Base-by-base conservation (phyloP, 2,113 vertebrate genomes). In the Trogon melanurus region DNA sequence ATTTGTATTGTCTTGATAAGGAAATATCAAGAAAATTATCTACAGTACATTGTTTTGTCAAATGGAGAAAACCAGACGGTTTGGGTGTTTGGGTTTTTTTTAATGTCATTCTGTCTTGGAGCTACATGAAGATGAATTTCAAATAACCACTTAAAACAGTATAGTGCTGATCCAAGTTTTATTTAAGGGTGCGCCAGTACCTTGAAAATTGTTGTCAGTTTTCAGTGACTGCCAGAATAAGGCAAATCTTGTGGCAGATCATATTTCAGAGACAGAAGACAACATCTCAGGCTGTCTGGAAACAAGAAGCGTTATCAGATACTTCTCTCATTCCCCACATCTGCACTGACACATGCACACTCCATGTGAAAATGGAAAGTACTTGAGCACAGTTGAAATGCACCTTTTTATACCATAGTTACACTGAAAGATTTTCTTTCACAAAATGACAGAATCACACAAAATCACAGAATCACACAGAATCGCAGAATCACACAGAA, bases 281-380 rank as follows among this genome's bases (percentile, higher is more conserved):
- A 67, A 27, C 5, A 45, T 38, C 34, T 91, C n/a, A 54, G 25
- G 9, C 25, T 85, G 16, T 56, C 29, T 51, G 90, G 54, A 58
- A 76, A 20, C 30, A 48, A 48, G 41, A 10, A 70, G 7, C 32
- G 15, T 62, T 54, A 45, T 51, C 64, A 57, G 5, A n/a, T 56
- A 5, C 25, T 76, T 48, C 34, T 60, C 34, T 16, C 1, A 0
- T 23, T 89, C 14, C 23, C 20, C 19, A 9, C 23, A 27, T 23
- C 16, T 29, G 64, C 10, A 25, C 20, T 11, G 6, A 22, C 29
- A 21, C 20, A 38, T 16, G 2, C 0, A 1, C 36, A 58, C 5
- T 69, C 34, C 19, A 3, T 50, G 29, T 62, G 53, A 69, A 51
- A 69, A 41, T 19, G 23, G 32, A 26, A 91, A 83, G 9, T 27